Conservation (phyloP, 2,113 vertebrate genomes). For the Mohoua ochrocephala region DNA sequence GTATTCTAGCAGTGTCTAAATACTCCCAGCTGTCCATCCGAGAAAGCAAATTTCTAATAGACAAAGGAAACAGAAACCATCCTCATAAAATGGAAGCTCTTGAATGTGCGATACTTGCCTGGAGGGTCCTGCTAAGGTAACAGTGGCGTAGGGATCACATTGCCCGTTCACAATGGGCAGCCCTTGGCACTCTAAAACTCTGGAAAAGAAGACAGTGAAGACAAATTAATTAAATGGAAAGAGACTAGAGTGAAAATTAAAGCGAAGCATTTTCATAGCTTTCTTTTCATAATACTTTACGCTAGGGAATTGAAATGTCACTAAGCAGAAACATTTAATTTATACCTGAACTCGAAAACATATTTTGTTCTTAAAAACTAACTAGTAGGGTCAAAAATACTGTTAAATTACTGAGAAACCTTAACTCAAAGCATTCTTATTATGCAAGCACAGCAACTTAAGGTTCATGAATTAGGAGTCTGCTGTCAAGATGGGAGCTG, state of each 20-base stretch:
- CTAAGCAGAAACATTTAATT: neutral
- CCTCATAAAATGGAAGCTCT: neutral
- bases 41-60: neutral
- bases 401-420: neutral
- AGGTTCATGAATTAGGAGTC: neutral
- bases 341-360: neutral
- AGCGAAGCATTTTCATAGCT: neutral
- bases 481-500: constrained; percentile 24
- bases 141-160: constrained; percentile 93
- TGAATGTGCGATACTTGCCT: constrained; percentile 73
- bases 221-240: neutral
- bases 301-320: neutral
- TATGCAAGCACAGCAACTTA: neutral
- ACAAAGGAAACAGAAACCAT: neutral
- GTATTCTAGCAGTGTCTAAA: neutral
- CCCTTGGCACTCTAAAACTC: constrained; percentile 94
- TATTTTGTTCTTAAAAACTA: neutral
- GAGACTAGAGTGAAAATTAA: neutral
- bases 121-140: constrained; percentile 89
- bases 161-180: constrained; percentile 96
- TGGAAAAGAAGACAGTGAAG: constrained; percentile 32
- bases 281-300: neutral
- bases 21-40: neutral
- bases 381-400: neutral
- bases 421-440: neutral